Evolutionary conservation across 2,888 invertebrate genomes (phyloP).

Genomic region (Sialis lutaria): DNA sequence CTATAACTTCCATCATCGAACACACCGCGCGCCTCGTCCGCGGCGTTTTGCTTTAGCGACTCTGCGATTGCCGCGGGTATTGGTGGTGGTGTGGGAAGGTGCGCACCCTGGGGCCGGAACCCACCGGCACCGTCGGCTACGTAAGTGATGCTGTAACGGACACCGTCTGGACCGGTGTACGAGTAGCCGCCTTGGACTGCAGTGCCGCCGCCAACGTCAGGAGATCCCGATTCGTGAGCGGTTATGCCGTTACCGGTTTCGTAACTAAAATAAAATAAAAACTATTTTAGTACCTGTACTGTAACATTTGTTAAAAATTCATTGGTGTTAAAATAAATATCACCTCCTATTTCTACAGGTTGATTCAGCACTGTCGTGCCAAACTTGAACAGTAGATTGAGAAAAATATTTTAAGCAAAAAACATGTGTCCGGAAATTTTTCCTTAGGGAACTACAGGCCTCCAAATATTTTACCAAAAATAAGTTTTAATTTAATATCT

Average conservation of each 20-base stretch:
- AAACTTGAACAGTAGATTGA: too few species aligned
- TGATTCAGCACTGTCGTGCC: too few species aligned
- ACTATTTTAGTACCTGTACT: too few species aligned
- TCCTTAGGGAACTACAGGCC: too few species aligned
- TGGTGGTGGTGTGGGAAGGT: constrained; percentile 44
- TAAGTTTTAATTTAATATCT: too few species aligned
- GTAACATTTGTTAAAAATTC: too few species aligned
- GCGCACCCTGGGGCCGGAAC: constrained; percentile 38
- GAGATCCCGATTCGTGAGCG: constrained; percentile 39
- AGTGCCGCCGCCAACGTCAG: constrained; percentile 38
- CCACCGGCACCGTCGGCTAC: constrained; percentile 44
- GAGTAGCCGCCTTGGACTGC: constrained; percentile 40
- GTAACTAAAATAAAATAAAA: constrained; percentile 24
- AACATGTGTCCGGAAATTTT: too few species aligned
- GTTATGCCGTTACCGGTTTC: constrained; percentile 45
- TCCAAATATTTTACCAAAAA: too few species aligned
- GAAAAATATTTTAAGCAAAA: too few species aligned
- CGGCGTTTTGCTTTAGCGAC: constrained; percentile 32
- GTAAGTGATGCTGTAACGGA: constrained; percentile 38
- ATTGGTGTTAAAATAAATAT: too few species aligned
- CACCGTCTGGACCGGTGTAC: constrained; percentile 47
- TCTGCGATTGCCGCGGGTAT: constrained; percentile 45
- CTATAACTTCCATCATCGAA: constrained; percentile 11
- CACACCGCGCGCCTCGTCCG: constrained; percentile 22
- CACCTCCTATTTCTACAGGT: too few species aligned